Evolutionary conservation across 2,797 vertebrate species (phyloP).

Genomic region (Phataginus tetradactyla): DNA sequence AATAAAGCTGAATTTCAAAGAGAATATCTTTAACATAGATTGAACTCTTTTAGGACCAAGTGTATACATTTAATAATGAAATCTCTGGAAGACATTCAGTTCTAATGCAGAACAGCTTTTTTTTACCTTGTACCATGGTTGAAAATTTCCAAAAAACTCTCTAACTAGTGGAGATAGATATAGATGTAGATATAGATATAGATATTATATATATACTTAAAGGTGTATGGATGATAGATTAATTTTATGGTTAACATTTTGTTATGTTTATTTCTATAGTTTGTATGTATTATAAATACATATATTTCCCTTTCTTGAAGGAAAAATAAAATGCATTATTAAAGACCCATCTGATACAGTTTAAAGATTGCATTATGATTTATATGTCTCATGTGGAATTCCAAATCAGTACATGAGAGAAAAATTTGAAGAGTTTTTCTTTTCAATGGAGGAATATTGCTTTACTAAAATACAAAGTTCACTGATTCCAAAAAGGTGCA

Average conservation of each 20-base stretch:
- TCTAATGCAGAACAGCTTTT: neutral
- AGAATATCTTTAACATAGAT: neutral
- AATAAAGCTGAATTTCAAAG: neutral
- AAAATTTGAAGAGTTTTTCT: neutral
- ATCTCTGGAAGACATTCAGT: neutral
- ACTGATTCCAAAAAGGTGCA: neutral
- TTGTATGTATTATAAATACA: neutral
- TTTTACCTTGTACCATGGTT: neutral
- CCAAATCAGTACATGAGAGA: neutral
- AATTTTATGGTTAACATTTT: neutral
- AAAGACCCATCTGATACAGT: constrained; percentile 30
- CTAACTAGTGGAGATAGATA: neutral
- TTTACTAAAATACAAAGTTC: constrained; percentile 35
- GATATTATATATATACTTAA: neutral
- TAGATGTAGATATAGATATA: neutral
- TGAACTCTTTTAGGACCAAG: neutral
- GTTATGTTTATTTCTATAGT: neutral
- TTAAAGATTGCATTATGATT: constrained; percentile 34
- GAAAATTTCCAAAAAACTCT: neutral
- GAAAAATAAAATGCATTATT: constrained; percentile 59
- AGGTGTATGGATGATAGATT: neutral
- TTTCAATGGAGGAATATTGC: neutral
- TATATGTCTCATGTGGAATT: constrained; percentile 28
- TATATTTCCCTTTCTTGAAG: neutral
- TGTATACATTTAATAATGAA: neutral